Base-by-base conservation (phyloP, 1,140 invertebrate genomes). In the Atopsyche davidsoni region DNA sequence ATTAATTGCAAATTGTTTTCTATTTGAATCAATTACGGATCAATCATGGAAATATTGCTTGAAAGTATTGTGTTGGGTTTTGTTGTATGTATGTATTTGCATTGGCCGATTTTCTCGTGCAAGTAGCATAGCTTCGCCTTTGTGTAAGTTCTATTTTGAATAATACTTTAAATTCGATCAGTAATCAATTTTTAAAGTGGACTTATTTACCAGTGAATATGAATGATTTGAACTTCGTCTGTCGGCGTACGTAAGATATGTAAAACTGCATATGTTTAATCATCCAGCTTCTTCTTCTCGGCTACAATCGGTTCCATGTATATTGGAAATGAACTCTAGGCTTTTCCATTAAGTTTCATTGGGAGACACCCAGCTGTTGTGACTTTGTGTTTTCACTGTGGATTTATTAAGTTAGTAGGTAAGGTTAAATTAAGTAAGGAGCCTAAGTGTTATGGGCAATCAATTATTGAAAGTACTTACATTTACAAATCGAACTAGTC, bases 381-480 rank as follows among this genome's bases (percentile, higher is more conserved):
- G 50, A 52, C 38, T 45, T 52, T 52, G 41, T 45, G 41, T 45
- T 52, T 51, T 52, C 50, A 52, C 43, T 45, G 34, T 52, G 50
- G 43, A 50, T 17, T 41, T 51, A 43, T 38, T 52, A 52, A 52
- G 47, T 57, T 57, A 51, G 41, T 35, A 48, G 38, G 34, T 52
- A 51, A 51, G 50, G 46, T 45, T 43, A 51, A 55, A 32, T 38
- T 55, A 56, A 50, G 54, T 36, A 43, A 53, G 49, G 46, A 57
- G 50, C 46, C 51, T 46, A 46, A 45, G 46, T 49, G 34, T 49
- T 39, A 49, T 46, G 46, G 51, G 55, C 67, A 62, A 68, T 69
- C 65, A 67, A 72, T 71, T 72, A 71, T 70, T 68, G 64, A 67
- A 71, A 67, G 69, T 74, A 74, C 72, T 74, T 74, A 74, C 55